Base-by-base conservation (phyloP, 2,888 invertebrate species). In the Anthrax anthrax region DNA sequence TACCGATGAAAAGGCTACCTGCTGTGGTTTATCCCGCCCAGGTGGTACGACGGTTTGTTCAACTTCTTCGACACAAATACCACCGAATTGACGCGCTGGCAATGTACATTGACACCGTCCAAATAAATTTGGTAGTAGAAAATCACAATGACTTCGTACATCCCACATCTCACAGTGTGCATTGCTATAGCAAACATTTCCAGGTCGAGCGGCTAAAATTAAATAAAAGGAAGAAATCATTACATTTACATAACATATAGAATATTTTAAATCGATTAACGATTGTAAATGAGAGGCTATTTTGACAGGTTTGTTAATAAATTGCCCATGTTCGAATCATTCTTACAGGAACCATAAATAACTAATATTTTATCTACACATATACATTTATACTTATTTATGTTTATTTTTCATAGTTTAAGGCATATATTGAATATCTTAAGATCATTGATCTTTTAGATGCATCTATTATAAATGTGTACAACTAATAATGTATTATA, bases 181-280 rank as follows among this genome's bases (percentile, higher is more conserved):
- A 64, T 90, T 85, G 60, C 85, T 88, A 69, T 90, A 88, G 65
- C 91, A 92, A 37, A 89, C 85, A 56, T 87, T 83, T 47, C 88
- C 86, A 32, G 87, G 80, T 60, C 80, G 78, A 18, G 90, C 86
- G 57, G 89, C 91, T 91, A 73, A n/a, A 72, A 71, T 47, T 57
- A 57, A 51, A 49, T 48, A 53, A 47, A 44, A 29, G 10, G 29
- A 29, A 10, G 10, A 27, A 42, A 8, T 29, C 10, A 29, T 29
- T 29, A 10, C 12, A 10, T 29, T 29, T 29, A 23, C 23, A 6
- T 23, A 6, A 23, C 8, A 23, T 23, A 23, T 23, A 23, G 23
- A 6, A 23, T 23, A 6, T 23, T 23, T 8, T 12, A 8, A 32
- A 32, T 32, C 12, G 9, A 32, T 32, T 32, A 32, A 32, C 9